phyloP scores from a whole-genome alignment of 1,140 invertebrate species.

The Eumaeus atala region DNA sequence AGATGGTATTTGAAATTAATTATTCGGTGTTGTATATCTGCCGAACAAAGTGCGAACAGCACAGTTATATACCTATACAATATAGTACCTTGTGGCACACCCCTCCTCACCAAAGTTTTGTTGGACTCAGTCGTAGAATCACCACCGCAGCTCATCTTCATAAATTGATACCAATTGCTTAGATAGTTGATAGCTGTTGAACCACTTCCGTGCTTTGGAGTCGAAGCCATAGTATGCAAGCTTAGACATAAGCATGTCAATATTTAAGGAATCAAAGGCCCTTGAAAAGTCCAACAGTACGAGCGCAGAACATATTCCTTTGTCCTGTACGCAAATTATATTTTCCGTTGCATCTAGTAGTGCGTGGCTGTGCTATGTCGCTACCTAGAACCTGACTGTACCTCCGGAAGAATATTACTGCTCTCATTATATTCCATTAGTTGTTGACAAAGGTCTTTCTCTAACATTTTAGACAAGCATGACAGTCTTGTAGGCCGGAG shows the following conservation, averaged over 20 bases:
- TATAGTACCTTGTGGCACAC: neutral
- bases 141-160: neutral
- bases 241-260: slow-evolving; percentile 17
- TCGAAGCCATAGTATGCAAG: slow-evolving; percentile 18
- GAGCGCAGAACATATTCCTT: slow-evolving; percentile 11
- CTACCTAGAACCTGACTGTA: slow-evolving; percentile 8
- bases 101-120: neutral
- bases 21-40: neutral
- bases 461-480: no score
- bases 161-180: neutral
- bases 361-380: neutral
- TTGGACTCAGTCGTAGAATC: neutral
- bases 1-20: neutral
- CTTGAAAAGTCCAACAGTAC: slow-evolving; percentile 22
- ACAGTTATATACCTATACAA: neutral
- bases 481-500: no score
- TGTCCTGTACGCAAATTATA: neutral
- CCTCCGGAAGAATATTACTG: neutral
- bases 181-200: slow-evolving; percentile 4
- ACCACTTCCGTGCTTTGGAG: neutral
- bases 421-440: no score
- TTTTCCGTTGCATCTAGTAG: neutral
- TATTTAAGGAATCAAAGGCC: slow-evolving; percentile 21
- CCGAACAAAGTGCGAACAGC: neutral
- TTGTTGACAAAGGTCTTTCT: no score